Conservation (phyloP, 2,113 vertebrate species). For the Takifugu flavidus region DNA sequence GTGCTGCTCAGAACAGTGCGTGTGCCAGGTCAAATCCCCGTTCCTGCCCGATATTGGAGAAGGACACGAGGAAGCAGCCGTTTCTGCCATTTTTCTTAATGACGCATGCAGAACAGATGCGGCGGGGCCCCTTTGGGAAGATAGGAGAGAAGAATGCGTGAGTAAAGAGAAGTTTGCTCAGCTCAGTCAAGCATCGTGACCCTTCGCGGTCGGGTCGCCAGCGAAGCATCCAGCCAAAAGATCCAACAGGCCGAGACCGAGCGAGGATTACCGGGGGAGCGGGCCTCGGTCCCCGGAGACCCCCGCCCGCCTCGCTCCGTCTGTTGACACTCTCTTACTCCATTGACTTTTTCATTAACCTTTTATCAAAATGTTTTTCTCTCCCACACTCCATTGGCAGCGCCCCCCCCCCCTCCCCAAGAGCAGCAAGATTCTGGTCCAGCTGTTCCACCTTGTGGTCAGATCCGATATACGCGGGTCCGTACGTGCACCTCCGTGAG, state of each 20-base stretch:
- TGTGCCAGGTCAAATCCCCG: neutral
- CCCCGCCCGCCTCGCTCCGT: constrained; percentile 38
- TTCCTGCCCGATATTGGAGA: too few species aligned
- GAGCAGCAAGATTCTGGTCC: constrained; percentile 26
- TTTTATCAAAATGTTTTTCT: constrained; percentile 69
- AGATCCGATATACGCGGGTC: constrained; percentile 15
- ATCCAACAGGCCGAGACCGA: constrained; percentile 38
- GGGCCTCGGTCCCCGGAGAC: constrained; percentile 42
- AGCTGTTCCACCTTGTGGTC: constrained; percentile 66
- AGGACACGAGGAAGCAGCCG: too few species aligned
- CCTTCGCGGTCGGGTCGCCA: constrained; percentile 55
- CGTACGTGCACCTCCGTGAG: neutral
- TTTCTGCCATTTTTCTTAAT: neutral
- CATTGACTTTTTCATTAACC: constrained; percentile 71
- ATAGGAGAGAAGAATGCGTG: too few species aligned
- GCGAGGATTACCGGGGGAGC: constrained; percentile 26
- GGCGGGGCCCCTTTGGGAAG: too few species aligned
- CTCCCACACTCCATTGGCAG: constrained; percentile 59
- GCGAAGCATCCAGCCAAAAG: constrained; percentile 53
- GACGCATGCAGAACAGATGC: neutral
- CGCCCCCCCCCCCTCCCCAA: neutral
- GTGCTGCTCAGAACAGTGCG: neutral
- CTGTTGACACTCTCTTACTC: constrained; percentile 64
- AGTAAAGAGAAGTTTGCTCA: constrained; percentile 65
- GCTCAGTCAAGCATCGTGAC: constrained; percentile 70